Percentiles rank a stretch among this genome's conserved stretches.
Evolutionary conservation across 2,113 vertebrate genomes (phyloP).

Genomic region (Otocyon megalotis): DNA sequence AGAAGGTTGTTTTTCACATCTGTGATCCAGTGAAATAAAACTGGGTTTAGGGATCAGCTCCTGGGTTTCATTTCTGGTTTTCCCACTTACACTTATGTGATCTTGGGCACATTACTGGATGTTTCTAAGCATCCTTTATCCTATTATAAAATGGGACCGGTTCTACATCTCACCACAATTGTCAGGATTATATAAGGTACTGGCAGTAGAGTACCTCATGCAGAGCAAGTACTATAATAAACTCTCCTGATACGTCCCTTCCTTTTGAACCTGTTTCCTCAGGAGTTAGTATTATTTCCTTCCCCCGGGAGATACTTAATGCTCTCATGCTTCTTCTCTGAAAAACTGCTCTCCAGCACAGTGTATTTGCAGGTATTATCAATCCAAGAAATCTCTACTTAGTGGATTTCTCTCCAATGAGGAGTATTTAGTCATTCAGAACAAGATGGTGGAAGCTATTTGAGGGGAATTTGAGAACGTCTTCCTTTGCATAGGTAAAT

Average conservation of each 20-base stretch:
- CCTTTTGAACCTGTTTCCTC: background rate
- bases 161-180: background rate
- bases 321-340: background rate
- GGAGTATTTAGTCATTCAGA: background rate
- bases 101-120: background rate
- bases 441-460: background rate
- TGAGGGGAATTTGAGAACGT: background rate
- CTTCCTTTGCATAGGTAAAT: background rate
- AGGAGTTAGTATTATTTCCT: background rate
- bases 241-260: background rate
- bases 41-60: background rate
- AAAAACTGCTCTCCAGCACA: background rate
- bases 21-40: background rate
- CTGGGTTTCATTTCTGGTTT: background rate
- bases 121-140: background rate
- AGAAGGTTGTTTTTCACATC: background rate
- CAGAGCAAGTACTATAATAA: background rate
- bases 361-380: background rate
- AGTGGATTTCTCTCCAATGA: background rate
- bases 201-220: background rate
- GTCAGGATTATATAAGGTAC: background rate
- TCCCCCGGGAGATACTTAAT: background rate
- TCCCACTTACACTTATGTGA: background rate
- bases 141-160: background rate
- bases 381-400: background rate